Percentiles rank a stretch among this genome's conserved stretches.
Conservation (phyloP, 2,113 vertebrate genomes). For the Cricetomys ansorgei region DNA sequence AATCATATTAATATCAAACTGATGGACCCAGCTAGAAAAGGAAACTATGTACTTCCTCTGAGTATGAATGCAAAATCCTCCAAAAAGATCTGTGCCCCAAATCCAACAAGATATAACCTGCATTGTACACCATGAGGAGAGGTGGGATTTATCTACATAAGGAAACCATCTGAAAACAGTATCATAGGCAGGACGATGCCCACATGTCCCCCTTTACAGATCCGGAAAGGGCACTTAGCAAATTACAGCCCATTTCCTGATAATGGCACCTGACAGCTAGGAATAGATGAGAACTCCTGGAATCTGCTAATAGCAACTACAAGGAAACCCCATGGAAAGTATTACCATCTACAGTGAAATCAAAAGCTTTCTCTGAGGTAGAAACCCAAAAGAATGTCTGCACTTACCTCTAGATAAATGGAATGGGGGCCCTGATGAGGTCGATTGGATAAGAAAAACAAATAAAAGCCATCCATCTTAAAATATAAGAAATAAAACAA, state of each 20-base stretch:
- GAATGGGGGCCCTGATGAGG: not conserved
- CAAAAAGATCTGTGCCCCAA: not conserved
- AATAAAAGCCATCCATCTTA: not conserved
- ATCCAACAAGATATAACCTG: not conserved
- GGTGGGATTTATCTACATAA: not conserved
- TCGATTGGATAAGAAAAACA: not conserved
- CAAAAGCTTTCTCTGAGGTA: not conserved
- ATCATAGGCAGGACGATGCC: not conserved
- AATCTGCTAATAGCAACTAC: not conserved
- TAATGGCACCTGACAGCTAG: not conserved
- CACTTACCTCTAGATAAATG: not conserved
- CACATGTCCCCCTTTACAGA: not conserved
- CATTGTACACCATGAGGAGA: not conserved
- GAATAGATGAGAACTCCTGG: not conserved
- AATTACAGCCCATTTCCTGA: not conserved
- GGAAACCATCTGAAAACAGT: not conserved
- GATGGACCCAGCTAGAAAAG: not conserved
- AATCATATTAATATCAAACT: not conserved
- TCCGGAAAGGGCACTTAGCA: not conserved
- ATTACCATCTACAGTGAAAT: not conserved
- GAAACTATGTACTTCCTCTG: not conserved
- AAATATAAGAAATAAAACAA: not conserved
- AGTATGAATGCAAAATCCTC: not conserved
- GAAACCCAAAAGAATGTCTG: not conserved
- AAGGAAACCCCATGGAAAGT: not conserved